A percentile compares a stretch with the other conserved stretches of the same genome.
Evolutionary conservation across 2,797 vertebrate species (phyloP).

Genomic region (Brotula barbata): DNA sequence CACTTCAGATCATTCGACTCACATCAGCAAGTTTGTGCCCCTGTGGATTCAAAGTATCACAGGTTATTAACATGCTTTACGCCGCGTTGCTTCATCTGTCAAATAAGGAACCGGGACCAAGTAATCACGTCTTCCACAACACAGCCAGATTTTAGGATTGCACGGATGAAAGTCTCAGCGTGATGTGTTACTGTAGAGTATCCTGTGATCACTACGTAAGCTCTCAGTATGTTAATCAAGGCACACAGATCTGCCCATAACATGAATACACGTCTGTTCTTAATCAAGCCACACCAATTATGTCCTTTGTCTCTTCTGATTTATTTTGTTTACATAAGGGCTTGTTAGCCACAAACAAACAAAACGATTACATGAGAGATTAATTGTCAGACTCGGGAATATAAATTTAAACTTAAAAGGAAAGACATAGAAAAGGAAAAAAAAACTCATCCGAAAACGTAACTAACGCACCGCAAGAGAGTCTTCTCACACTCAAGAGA

Average conservation of each 20-base stretch:
- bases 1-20: background rate
- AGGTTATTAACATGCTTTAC: constrained; percentile 15
- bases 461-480: constrained; percentile 49
- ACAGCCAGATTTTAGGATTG: constrained; percentile 46
- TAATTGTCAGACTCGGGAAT: constrained; percentile 39
- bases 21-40: background rate
- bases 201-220: constrained; percentile 29
- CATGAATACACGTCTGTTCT: background rate
- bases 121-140: constrained; percentile 33
- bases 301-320: constrained; percentile 35
- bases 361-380: constrained; percentile 55
- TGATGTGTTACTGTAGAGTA: constrained; percentile 27
- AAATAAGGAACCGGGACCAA: constrained; percentile 21
- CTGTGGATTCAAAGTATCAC: constrained; percentile 41
- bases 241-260: constrained; percentile 26
- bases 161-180: constrained; percentile 42
- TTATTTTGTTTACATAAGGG: constrained; percentile 56
- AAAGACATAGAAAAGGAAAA: constrained; percentile 62
- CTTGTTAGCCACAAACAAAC: constrained; percentile 39
- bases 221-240: constrained; percentile 29
- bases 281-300: constrained; percentile 28
- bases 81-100: constrained; percentile 18
- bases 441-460: constrained; percentile 43
- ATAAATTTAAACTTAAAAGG: constrained; percentile 49
- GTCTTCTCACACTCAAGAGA: constrained; percentile 43